A percentile compares a stretch with the other conserved stretches of the same genome.
Evolutionary conservation across 2,113 vertebrate genomes (phyloP).

Genomic region (Solea senegalensis): DNA sequence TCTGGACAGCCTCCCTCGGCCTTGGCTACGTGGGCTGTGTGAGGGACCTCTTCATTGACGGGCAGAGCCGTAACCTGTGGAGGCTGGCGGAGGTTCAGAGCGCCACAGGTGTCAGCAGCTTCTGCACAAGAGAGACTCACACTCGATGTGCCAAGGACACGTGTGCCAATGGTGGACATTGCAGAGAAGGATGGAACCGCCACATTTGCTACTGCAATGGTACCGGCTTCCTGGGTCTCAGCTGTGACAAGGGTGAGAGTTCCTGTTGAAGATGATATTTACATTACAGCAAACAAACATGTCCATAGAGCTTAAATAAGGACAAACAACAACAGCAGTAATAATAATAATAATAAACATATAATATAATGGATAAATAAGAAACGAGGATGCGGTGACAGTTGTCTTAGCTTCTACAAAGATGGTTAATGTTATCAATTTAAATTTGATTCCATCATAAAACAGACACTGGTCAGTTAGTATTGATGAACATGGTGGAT

Average conservation of each 20-base stretch:
- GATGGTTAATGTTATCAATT: too few relatives aligned
- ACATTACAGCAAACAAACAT: too few relatives aligned
- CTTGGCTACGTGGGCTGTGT: constrained; percentile 93
- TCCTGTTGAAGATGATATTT: too few relatives aligned
- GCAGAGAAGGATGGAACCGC: constrained; percentile 93
- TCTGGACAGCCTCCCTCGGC: constrained; percentile 89
- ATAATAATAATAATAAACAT: too few relatives aligned
- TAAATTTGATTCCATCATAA: too few relatives aligned
- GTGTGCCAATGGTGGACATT: constrained; percentile 86
- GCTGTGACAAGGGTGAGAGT: constrained; percentile 88
- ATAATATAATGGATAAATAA: too few relatives aligned
- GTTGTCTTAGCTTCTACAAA: too few relatives aligned
- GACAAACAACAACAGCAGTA: too few relatives aligned
- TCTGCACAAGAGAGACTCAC: constrained; percentile 89
- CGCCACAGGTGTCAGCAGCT: constrained; percentile 83
- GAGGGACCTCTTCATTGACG: constrained; percentile 92
- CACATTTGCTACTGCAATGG: constrained; percentile 90
- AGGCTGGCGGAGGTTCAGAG: constrained; percentile 86
- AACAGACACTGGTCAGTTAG: too few relatives aligned
- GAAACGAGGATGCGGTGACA: neutral
- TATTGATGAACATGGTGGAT: too few relatives aligned
- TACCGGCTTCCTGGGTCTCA: constrained; percentile 88
- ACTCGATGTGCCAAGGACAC: constrained; percentile 84
- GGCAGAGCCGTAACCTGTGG: constrained; percentile 89
- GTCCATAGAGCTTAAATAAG: too few relatives aligned